Evolutionary conservation across 2,797 vertebrate genomes (phyloP).

Genomic region (Lemur catta): DNA sequence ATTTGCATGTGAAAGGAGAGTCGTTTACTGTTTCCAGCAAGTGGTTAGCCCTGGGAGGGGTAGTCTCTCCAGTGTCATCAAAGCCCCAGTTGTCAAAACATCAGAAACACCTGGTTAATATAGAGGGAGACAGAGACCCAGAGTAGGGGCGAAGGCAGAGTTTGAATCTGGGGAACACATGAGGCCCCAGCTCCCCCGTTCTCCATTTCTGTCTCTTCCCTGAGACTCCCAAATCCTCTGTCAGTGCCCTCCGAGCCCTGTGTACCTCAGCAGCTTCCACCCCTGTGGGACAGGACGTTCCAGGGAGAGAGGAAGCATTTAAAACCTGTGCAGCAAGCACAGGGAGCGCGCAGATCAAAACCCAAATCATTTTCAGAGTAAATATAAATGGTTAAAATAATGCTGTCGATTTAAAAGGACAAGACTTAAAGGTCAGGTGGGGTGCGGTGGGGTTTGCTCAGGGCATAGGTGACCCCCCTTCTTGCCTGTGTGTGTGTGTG

Average conservation of each 20-base stretch:
- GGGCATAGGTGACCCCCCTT: too few species aligned
- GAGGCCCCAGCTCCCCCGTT: background rate
- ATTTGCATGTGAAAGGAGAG: too few species aligned
- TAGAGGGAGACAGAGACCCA: background rate
- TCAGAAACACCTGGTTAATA: too few species aligned
- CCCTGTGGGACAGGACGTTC: background rate
- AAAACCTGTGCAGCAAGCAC: too few species aligned
- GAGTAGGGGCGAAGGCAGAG: background rate
- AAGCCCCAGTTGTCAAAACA: background rate
- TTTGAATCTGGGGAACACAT: background rate
- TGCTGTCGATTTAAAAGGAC: too few species aligned
- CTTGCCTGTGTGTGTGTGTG: too few species aligned
- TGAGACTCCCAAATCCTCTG: background rate
- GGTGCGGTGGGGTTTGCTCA: background rate
- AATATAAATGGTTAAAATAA: background rate
- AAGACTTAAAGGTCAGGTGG: background rate
- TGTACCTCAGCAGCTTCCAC: background rate
- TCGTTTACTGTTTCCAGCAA: too few species aligned
- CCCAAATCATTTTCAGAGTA: background rate
- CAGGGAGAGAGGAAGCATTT: background rate
- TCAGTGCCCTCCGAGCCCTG: too few species aligned
- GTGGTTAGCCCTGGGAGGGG: background rate
- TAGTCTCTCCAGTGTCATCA: background rate
- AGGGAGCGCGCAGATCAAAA: background rate
- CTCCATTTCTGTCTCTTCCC: background rate